Conservation (phyloP, 2,888 invertebrate genomes). For the Poecilobothrus nobilitatus region DNA sequence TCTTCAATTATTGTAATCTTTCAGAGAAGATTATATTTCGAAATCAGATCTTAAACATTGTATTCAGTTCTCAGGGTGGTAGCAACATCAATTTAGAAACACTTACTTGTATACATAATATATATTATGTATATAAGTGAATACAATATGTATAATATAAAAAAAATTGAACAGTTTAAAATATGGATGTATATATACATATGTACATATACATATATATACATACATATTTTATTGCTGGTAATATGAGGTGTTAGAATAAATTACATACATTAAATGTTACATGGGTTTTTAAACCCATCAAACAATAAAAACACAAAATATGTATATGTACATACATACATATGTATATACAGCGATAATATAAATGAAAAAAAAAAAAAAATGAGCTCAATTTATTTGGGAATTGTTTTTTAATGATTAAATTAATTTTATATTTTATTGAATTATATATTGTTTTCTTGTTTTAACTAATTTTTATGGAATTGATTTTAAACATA, state of each 20-base stretch:
- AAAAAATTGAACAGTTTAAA: too few species aligned
- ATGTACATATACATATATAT: neutral
- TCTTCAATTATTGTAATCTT: slow-evolving; percentile 1
- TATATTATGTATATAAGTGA: too few species aligned
- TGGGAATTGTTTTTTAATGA: neutral
- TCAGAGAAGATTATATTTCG: neutral
- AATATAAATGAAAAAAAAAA: too few species aligned
- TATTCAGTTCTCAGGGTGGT: slow-evolving; percentile 4
- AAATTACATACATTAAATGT: neutral
- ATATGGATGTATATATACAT: neutral
- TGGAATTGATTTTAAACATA: neutral
- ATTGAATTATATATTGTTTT: neutral
- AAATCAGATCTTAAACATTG: slow-evolving; percentile 2
- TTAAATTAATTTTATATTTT: neutral
- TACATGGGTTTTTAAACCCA: neutral
- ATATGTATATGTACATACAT: too few species aligned
- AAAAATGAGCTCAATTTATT: too few species aligned
- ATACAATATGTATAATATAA: too few species aligned
- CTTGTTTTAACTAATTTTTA: neutral
- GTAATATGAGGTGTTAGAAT: slow-evolving; percentile 4
- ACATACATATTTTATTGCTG: neutral
- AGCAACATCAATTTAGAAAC: slow-evolving; percentile 3
- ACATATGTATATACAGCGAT: too few species aligned
- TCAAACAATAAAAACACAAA: too few species aligned
- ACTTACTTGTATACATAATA: neutral